Conservation (phyloP, 1,140 invertebrate genomes). For the Pseudachorutes palmiensis region DNA sequence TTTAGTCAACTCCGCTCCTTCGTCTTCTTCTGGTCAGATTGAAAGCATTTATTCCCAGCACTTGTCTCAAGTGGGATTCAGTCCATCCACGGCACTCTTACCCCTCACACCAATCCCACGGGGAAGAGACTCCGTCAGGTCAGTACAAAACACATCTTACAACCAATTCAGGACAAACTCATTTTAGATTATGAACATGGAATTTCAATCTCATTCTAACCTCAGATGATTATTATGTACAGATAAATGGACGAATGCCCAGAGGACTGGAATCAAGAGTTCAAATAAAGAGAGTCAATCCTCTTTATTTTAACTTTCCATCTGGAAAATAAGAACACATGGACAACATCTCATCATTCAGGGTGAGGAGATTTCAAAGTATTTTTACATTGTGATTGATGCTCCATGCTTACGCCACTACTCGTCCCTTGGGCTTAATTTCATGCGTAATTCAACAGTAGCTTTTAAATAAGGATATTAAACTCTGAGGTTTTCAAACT, state of each 20-base stretch:
- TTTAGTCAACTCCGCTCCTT: not conserved
- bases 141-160: not conserved
- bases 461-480: no score
- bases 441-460: no score
- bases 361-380: not conserved
- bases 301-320: not conserved
- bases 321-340: not conserved
- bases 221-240: no score
- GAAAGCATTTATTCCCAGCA: not conserved
- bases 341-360: not conserved
- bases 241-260: no score
- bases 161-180: not conserved
- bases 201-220: no score
- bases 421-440: no score
- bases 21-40: not conserved
- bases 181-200: no score
- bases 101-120: not conserved
- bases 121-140: slow-evolving; percentile 3
- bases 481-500: no score
- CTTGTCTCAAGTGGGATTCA: not conserved
- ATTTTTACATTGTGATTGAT: no score
- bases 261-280: no score
- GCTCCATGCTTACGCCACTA: no score
- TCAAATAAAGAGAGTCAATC: no score
- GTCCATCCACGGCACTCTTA: not conserved